Evolutionary conservation across 2,888 invertebrate species (phyloP), one percentile per base, ranked within the genome.

Genomic region (Chirona hameri): DNA sequence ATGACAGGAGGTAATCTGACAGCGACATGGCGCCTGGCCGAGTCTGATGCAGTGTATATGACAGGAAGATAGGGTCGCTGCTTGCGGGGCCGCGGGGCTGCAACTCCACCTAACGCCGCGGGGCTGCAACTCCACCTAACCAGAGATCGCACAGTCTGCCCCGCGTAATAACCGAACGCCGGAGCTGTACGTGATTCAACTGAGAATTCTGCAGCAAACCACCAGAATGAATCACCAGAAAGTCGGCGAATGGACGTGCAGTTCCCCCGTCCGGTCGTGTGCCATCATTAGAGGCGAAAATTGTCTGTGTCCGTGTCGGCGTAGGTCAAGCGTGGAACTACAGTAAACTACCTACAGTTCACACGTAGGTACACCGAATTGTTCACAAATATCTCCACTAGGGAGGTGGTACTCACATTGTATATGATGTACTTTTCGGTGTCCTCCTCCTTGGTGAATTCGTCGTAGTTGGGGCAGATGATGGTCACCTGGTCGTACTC

Each of bases 401-500:
- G 2, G 24, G 24, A 24, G 60, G 7, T 24, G 60, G 21, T 60
- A 84, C 84, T 91, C 87, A 91, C 97, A 89, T 97, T 97, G 89
- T 97, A 97, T 87, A 97, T 97, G 88, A 97, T 97, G 90, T 97
- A 97, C 89, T 96, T 96, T 88, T 97, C 97, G 85, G 95, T 94
- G 88, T 95, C 95, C 87, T 95, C 95, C 87, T 94, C 93, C 10
- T 92, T 93, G 82, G 95, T 94, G 83, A 94, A 95, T 48, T 95
- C 94, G 84, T 93, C 92, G 88, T 97, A 97, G 83, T 95, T 94
- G 82, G 97, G 97, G 90, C 97, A 97, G 88, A 97, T 95, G 88
- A 97, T 94, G 88, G 97, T 96, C 87, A 97, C 96, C 90, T 97
- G 97, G 89, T 97, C 97, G 89, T 95, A 97, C 88, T 97, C 96